Conservation (phyloP, 2,888 invertebrate genomes). For the Drosophila mettleri region DNA sequence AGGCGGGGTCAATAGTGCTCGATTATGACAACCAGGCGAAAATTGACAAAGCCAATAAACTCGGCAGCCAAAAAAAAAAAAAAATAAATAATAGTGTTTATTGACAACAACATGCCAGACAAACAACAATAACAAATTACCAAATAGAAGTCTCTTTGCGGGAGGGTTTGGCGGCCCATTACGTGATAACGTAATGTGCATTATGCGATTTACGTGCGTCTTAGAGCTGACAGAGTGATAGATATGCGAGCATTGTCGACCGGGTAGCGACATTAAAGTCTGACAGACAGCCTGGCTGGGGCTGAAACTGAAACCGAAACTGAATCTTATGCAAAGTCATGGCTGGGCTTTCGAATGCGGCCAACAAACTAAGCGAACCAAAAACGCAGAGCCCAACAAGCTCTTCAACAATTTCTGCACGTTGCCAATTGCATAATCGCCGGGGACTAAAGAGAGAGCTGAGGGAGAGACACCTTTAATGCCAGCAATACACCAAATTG, state of each 20-base stretch:
- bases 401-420: conserved; percentile 73
- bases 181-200: conserved; percentile 67
- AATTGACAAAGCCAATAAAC: conserved; percentile 69
- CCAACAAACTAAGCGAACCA: conserved; percentile 51
- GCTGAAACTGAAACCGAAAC: conserved; percentile 34
- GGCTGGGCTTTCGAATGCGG: conserved; percentile 64
- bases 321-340: conserved; percentile 79
- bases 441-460: conserved; percentile 11
- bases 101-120: conserved; percentile 48
- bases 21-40: conserved; percentile 52
- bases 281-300: conserved; percentile 13
- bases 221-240: conserved; percentile 31
- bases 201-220: conserved; percentile 75
- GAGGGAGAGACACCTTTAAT: conserved; percentile 63
- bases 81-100: conserved; percentile 15
- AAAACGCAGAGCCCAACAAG: conserved; percentile 49
- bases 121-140: conserved; percentile 40
- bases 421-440: conserved; percentile 74
- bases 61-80: conserved; percentile 12
- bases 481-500: conserved; percentile 72
- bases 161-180: conserved; percentile 9
- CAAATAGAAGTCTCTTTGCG: conserved; percentile 30
- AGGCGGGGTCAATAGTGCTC: conserved; percentile 51
- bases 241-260: conserved; percentile 54
- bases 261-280: conserved; percentile 35